A percentile compares a stretch with the other conserved stretches of the same genome.
Conservation (phyloP, 2,888 invertebrate genomes). For the Agonum fuliginosum region DNA sequence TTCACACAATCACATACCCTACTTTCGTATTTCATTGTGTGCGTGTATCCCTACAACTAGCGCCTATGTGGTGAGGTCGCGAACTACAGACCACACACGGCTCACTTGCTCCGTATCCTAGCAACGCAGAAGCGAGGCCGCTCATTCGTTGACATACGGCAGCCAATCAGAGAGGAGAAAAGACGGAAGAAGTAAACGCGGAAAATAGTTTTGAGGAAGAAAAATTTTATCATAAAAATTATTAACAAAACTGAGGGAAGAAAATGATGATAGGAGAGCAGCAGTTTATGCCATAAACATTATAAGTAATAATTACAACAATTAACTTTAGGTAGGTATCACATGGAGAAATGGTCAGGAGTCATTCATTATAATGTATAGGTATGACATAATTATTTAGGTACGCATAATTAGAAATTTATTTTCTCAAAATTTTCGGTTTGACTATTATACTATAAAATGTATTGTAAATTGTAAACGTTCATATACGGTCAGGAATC, state of each 20-base stretch:
- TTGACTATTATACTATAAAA: no score
- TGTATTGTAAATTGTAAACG: no score
- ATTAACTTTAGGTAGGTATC: no score
- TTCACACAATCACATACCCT: slow-evolving; percentile 12
- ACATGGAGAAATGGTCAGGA: no score
- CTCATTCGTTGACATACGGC: slow-evolving; percentile 7
- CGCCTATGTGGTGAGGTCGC: slow-evolving; percentile 48
- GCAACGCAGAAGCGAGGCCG: slow-evolving; percentile 2
- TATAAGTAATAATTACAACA: no score
- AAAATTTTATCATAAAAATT: background rate
- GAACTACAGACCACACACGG: slow-evolving; percentile 54
- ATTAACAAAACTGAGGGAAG: background rate
- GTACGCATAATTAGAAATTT: no score
- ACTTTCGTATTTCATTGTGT: background rate
- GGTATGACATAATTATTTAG: no score
- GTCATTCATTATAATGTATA: no score
- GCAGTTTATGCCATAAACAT: no score
- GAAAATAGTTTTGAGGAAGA: slow-evolving; percentile 3
- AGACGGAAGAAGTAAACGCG: background rate
- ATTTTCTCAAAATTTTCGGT: no score
- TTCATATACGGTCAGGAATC: no score
- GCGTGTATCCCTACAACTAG: slow-evolving; percentile 34
- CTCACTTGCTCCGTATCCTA: slow-evolving; percentile 43
- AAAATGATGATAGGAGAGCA: no score
- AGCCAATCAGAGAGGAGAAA: slow-evolving; percentile 33